phyloP scores from a whole-genome alignment of 2,888 invertebrate genomes.

The Heliconius erato region DNA sequence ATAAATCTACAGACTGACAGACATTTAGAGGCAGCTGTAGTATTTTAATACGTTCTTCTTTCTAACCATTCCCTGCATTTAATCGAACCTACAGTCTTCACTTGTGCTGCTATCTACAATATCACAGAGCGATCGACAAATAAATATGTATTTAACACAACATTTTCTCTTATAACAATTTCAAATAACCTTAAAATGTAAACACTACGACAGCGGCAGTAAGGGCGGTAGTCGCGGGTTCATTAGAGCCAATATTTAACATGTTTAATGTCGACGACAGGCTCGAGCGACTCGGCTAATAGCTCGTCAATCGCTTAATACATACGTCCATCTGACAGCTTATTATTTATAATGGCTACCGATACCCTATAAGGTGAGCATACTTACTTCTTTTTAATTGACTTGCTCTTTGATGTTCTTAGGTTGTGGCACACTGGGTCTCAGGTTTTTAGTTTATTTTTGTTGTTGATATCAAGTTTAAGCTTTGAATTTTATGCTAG shows the following conservation, averaged over 20 bases:
- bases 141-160: background rate
- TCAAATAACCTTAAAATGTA: no score
- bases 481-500: no score
- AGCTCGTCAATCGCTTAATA: slow-evolving; percentile 34
- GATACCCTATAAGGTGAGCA: slow-evolving; percentile 39
- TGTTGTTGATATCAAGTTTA: background rate
- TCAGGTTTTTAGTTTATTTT: background rate
- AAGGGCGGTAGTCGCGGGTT: background rate
- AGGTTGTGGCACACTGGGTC: background rate
- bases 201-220: background rate
- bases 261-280: slow-evolving; percentile 11
- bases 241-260: slow-evolving; percentile 28
- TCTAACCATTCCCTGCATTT: background rate
- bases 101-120: background rate
- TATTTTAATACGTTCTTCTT: no score
- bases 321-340: slow-evolving; percentile 38
- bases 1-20: no score
- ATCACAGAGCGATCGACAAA: background rate
- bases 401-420: slow-evolving; percentile 33
- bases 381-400: slow-evolving; percentile 43
- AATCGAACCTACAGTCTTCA: background rate
- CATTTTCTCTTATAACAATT: background rate
- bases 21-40: no score
- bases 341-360: slow-evolving; percentile 49
- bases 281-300: slow-evolving; percentile 53